Base-by-base conservation (phyloP, 1,140 invertebrate species). In the Steinernema feltiae region DNA sequence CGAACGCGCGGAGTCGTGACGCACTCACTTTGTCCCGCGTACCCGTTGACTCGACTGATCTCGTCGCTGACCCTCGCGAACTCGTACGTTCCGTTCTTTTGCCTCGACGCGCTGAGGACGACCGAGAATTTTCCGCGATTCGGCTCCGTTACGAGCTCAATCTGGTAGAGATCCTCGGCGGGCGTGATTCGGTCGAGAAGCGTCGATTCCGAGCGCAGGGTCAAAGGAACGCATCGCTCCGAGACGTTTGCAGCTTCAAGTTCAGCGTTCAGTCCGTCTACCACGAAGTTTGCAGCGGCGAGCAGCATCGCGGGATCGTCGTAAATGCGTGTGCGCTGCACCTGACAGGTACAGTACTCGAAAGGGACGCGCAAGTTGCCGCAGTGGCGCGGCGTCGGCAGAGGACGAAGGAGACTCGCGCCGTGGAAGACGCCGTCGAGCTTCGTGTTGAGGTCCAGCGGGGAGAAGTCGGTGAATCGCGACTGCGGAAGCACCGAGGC, bases 401-500 rank as follows among this genome's bases (percentile, higher is more conserved):
- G 72, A 2, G 72, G 72, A 2, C 48, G 72, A 2, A 73, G 63
- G n/a, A 73, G 63, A 27, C 41, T 70, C 17, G 72, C 74, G 70
- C 72, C 72, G 18, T 70, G 29, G 18, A 73, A 73, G 30, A 53
- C 35, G 7, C 72, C 32, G 12, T 72, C 24, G 30, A 73, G 72
- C 3, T 24, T 70, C 48, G 7, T 29, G 70, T 73, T 29, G 3
- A 73, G 29, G 32, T 46, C 30, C 41, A 30, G 32, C 7, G 32
- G 72, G 29, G 29, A 12, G 32, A 73, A 73, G 27, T 73, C 32
- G 15, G 29, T 18, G 35, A 73, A 73, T 12, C n/a, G 3, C 21
- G 48, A 73, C 32, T 53, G 12, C 7, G 35, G 32, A 24, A 73
- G 71, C 70, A 73, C 76, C 27, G 29, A 30, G 75, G 79, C 79